Base-by-base conservation (phyloP, 2,113 vertebrate genomes). In the Zosterops hypoxanthus region DNA sequence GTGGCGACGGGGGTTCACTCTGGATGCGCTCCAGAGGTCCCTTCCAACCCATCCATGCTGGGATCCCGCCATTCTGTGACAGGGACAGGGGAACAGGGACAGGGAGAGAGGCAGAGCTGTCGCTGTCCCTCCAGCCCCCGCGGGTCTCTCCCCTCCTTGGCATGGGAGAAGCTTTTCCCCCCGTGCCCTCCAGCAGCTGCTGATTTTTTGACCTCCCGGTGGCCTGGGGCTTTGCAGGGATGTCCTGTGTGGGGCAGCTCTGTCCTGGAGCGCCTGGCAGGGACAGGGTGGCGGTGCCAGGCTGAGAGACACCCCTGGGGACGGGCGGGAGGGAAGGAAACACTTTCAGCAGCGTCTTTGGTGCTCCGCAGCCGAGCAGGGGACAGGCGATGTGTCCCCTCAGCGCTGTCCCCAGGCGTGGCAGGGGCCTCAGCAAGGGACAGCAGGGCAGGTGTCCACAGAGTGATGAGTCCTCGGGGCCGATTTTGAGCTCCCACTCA, bases 151-250 rank as follows among this genome's bases (percentile, higher is more conserved):
- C 49, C 12, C 18, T 75, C 28, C 42, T 57, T 4, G 52, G 22
- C 22, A 7, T 9, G 4, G 55, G 19, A 8, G 31, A 50, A 49
- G 60, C 22, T 39, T 34, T 6, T 1, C 18, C 11, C 2, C 5
- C 22, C 5, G 6, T 7, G n/a, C 57, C 34, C 15, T 1, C 12
- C 77, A 22, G 55, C 53, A 14, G 14, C 23, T 52, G 13, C 73
- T 0, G 56, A 0, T 1, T 20, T 60, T 36, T 13, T 16, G 39
- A 2, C 2, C 7, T 60, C 2, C 24, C 29, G 19, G 18, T 14
- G 24, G 24, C 39, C 0, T 36, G 15, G 33, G 49, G 19, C 7
- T 41, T 5, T 23, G 44, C 9, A 10, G 66, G 36, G 36, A 6
- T 52, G 46, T 9, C 46, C 46, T 5, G 44, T 23, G 29, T 4